Evolutionary conservation across 2,888 invertebrate genomes (phyloP).

Genomic region (Trachelus tabidus): DNA sequence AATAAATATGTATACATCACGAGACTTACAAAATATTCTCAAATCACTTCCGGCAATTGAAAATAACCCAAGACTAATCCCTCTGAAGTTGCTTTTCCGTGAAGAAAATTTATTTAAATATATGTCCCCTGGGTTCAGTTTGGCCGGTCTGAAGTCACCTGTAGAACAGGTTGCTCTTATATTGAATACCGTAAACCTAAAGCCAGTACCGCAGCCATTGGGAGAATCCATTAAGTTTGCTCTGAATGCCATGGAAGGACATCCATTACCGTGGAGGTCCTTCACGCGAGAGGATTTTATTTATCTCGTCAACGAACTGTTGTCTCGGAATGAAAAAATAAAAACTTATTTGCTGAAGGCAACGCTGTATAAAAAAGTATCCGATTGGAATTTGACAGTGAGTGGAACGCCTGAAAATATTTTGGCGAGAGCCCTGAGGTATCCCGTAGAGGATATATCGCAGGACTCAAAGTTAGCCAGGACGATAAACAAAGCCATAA

Average conservation of each 20-base stretch:
- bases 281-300: conserved; percentile 18
- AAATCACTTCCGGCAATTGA: conserved; percentile 19
- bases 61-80: conserved; percentile 19
- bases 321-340: conserved; percentile 1
- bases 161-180: neutral
- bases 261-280: conserved; percentile 8
- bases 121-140: conserved; percentile 13
- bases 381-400: conserved; percentile 17
- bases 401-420: conserved; percentile 21
- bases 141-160: conserved; percentile 2
- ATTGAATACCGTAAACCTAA: conserved; percentile 5
- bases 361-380: conserved; percentile 7
- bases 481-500: neutral
- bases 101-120: conserved; percentile 14
- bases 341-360: neutral
- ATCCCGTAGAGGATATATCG: conserved; percentile 11
- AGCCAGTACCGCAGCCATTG: conserved; percentile 5
- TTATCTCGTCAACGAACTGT: conserved; percentile 10
- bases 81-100: conserved; percentile 23
- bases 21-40: conserved; percentile 13
- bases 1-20: conserved; percentile 18
- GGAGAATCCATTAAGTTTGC: conserved; percentile 17
- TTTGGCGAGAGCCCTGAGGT: conserved; percentile 14
- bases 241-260: conserved; percentile 15
- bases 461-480: conserved; percentile 1